A percentile compares a stretch with the other conserved stretches of the same genome.
Conservation (phyloP, 2,113 vertebrate genomes). For the Carettochelys insculpta region DNA sequence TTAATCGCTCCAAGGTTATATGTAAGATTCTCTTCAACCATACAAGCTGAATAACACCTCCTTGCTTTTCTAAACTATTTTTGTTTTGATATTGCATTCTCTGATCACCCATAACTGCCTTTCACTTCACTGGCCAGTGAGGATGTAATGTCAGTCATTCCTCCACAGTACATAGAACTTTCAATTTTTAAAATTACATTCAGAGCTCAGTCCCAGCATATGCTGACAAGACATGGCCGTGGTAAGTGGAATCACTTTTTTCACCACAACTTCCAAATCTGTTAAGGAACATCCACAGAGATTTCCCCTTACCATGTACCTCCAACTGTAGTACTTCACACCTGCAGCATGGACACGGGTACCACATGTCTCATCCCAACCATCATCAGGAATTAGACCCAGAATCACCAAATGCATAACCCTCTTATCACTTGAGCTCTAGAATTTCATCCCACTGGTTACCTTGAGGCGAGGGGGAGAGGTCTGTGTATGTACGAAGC, state of each 20-base stretch:
- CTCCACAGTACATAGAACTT: neutral
- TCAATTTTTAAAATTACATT: neutral
- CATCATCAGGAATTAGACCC: neutral
- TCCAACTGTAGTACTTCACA: neutral
- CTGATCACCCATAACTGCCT: neutral
- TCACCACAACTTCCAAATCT: rapidly evolving
- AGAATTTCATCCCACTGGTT: neutral
- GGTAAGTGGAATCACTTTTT: neutral
- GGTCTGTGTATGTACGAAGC: neutral
- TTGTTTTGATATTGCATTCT: neutral
- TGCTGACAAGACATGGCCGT: neutral
- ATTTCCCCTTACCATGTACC: neutral
- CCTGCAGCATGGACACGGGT: neutral
- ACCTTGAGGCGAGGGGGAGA: no score
- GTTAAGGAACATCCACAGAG: neutral
- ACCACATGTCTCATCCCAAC: neutral
- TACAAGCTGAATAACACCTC: neutral
- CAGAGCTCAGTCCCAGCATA: neutral
- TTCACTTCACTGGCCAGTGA: neutral
- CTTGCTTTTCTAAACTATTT: neutral
- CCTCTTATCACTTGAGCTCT: neutral
- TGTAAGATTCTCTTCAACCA: neutral
- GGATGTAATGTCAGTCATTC: neutral
- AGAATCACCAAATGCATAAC: neutral
- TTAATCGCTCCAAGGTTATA: neutral